Percentiles rank a stretch among this genome's conserved stretches.
These are phyloP conservation scores for Chamaetylas fuelleborni DNA, from an alignment of 2,113 vertebrate genomes.

Conservation along the genomic window DNA sequence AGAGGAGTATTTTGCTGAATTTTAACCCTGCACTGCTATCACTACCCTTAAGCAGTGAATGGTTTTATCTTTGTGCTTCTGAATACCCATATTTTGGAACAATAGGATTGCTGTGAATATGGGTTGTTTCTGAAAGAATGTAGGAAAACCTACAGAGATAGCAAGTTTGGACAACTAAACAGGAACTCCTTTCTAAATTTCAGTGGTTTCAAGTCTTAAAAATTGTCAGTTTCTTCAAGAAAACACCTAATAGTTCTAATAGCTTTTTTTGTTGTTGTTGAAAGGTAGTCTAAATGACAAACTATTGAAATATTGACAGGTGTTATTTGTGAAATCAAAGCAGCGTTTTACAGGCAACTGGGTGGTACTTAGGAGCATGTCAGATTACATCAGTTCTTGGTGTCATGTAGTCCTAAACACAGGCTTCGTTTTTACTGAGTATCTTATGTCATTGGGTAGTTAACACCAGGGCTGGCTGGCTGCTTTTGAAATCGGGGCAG, in stretches of 20 bases:
- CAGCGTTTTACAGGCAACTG: not conserved
- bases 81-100: not conserved
- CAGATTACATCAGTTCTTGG: fast-evolving
- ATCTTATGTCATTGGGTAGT: fast-evolving
- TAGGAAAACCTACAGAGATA: not conserved
- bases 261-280: not conserved
- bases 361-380: not conserved
- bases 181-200: not conserved
- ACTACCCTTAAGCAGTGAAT: not conserved
- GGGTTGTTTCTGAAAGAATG: not conserved
- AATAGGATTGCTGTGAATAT: not conserved
- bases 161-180: not conserved
- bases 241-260: not conserved
- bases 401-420: not conserved
- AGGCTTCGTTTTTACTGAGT: not conserved
- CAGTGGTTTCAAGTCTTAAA: not conserved
- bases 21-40: not conserved
- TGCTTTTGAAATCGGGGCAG: not conserved
- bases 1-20: not conserved
- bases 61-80: not conserved
- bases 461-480: not conserved
- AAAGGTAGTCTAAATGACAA: not conserved
- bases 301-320: not conserved
- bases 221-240: not conserved
- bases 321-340: not conserved